Base-by-base conservation (phyloP, 2,113 vertebrate genomes). In the Oryzias curvinotus region DNA sequence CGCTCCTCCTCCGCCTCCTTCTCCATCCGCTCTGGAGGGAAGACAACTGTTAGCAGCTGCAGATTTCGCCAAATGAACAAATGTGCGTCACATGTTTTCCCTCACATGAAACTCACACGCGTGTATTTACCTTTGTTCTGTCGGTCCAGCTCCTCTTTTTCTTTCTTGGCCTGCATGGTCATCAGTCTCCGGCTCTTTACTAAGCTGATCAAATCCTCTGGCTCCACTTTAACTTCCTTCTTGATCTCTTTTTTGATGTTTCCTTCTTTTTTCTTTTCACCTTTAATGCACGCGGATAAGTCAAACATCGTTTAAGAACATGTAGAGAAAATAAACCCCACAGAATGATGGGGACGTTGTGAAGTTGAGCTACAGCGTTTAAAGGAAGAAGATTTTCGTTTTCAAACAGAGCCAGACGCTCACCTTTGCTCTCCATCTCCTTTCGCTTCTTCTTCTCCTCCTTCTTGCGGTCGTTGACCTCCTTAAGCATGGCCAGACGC, bases 1-100 rank as follows among this genome's bases (percentile, higher is more conserved):
- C 95, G 90, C 82, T 97, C 97, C 69, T 97, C 96, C 46, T 98
- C 97, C 14, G 95, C 95, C 85, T 96, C 95, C 18, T 92, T 95
- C 72, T 98, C 95, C 84, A 96, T 93, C 65, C 94, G 95, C 73
- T 97, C 96, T 99, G 61, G 4, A 55, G 12, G 36, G 36, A 36
- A 36, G 7, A 12, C 8, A 36, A 36, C 36, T 8, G 10, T 36
- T 36, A 36, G 36, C 10, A 36, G 36, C 10, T 2, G 8, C 36
- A 12, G 10, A 12, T 36, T 36, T 36, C 3, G 12, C 36, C 2
- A 36, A 36, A 36, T 36, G 36, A 36, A 36, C 1, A 23, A 23
- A 23, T 23, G 21, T 23, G 21, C 1, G 21, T 23, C 21, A 2
- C 21, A 23, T 23, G 21, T 23, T 23, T 23, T 23, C 21, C 21